A percentile compares a stretch with the other conserved stretches of the same genome.
phyloP scores from a whole-genome alignment of 2,797 vertebrate genomes.

The Avahi laniger region DNA sequence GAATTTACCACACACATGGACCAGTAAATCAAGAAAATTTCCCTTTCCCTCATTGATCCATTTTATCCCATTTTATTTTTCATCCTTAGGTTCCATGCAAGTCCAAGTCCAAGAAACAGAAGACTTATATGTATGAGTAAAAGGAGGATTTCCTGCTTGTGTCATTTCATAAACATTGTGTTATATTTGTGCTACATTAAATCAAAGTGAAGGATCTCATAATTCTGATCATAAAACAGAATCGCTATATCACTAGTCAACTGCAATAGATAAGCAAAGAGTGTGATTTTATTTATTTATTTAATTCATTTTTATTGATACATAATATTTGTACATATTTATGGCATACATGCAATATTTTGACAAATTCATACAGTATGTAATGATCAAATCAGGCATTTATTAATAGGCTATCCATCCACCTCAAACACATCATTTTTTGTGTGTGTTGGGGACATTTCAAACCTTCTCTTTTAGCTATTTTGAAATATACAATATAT shows the following conservation, averaged over 20 bases:
- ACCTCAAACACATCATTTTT: not conserved
- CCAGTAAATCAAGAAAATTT: not conserved
- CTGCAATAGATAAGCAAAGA: not conserved
- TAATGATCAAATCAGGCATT: not conserved
- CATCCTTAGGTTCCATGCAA: not conserved
- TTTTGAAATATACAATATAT: not conserved
- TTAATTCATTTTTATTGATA: not conserved
- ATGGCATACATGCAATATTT: not conserved
- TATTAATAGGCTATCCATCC: not conserved
- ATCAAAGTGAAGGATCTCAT: not conserved
- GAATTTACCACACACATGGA: not conserved
- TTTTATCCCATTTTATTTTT: slow-evolving; percentile 3
- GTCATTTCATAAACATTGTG: not conserved
- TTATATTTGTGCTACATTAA: not conserved
- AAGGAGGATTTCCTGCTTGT: not conserved
- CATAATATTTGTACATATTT: not conserved
- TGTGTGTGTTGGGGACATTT: not conserved
- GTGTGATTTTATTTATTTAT: not conserved
- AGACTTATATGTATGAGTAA: not conserved
- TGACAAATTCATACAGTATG: too few relatives aligned
- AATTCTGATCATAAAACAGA: not conserved
- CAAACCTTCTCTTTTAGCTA: not conserved
- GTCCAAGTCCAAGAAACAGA: not conserved
- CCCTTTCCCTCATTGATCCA: not conserved
- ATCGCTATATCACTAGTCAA: not conserved